phyloP scores from a whole-genome alignment of 2,113 vertebrate species.

The Equus quagga region DNA sequence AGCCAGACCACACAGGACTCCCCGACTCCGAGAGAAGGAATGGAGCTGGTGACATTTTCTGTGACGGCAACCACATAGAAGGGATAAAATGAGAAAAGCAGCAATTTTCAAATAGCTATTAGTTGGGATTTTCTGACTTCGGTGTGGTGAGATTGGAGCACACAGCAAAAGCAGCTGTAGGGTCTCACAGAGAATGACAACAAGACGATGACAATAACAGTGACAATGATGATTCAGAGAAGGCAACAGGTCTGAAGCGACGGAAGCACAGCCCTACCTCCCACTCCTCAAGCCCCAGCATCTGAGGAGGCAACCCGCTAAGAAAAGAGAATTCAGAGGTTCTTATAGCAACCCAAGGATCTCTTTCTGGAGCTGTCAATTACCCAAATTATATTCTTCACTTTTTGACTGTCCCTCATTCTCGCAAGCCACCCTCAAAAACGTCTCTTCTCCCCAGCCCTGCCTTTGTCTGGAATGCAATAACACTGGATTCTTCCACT shows the following conservation, averaged over 20 bases:
- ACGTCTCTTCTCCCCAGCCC: neutral
- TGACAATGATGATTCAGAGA: neutral
- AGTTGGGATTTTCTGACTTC: neutral
- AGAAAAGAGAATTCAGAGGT: neutral
- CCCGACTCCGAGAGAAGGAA: neutral
- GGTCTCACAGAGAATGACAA: neutral
- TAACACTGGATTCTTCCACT: neutral
- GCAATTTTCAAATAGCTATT: neutral
- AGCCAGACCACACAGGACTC: rapidly evolving
- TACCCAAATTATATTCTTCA: too few species aligned
- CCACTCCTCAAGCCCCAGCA: neutral
- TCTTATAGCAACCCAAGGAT: neutral
- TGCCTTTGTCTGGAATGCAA: neutral
- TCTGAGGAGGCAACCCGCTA: neutral
- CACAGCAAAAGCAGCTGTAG: neutral
- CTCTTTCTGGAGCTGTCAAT: neutral
- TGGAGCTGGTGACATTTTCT: neutral
- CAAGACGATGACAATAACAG: rapidly evolving
- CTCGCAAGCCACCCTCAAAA: neutral
- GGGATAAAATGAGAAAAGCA: neutral
- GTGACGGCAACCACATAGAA: neutral
- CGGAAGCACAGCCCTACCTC: neutral
- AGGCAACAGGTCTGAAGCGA: neutral
- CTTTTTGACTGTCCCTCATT: neutral
- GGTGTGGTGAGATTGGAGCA: rapidly evolving